These are phyloP conservation scores for Aricia agestis DNA, from an alignment of 1,140 invertebrate genomes.

Conservation along the genomic window DNA sequence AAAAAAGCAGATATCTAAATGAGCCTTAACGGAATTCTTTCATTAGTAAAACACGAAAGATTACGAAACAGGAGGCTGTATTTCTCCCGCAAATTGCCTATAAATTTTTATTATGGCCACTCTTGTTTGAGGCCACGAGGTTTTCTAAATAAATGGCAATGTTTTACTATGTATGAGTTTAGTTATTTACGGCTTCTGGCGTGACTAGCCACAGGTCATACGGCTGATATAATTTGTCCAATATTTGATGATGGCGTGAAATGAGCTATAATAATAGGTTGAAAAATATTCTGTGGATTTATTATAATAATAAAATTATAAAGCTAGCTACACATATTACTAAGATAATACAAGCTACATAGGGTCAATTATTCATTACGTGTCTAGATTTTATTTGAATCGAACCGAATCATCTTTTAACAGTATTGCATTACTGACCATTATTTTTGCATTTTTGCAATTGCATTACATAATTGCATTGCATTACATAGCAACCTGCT, in stretches of 20 bases:
- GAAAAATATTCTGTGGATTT: too few species aligned
- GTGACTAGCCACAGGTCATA: slow-evolving; percentile 3
- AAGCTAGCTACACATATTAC: too few species aligned
- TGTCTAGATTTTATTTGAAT: too few species aligned
- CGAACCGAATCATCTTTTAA: too few species aligned
- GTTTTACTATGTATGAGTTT: slow-evolving; percentile 48
- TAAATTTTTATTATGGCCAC: slow-evolving; percentile 68
- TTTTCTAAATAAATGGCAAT: slow-evolving; percentile 53
- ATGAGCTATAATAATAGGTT: too few species aligned
- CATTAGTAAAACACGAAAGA: slow-evolving; percentile 61
- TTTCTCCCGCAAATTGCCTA: slow-evolving; percentile 61
- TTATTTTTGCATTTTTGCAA: too few species aligned
- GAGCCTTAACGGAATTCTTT: slow-evolving; percentile 32
- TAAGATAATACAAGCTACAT: too few species aligned
- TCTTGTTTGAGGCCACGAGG: slow-evolving; percentile 60
- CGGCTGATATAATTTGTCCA: neutral
- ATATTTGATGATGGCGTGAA: neutral
- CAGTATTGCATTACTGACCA: too few species aligned
- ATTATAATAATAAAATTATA: too few species aligned
- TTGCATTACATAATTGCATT: too few species aligned
- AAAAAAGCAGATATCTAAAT: neutral
- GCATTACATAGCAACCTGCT: too few species aligned
- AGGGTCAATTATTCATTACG: too few species aligned
- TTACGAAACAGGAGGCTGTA: slow-evolving; percentile 44
- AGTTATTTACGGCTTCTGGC: slow-evolving; percentile 31